Evolutionary conservation across 2,888 invertebrate genomes (phyloP).

Genomic region (Empis livida): DNA sequence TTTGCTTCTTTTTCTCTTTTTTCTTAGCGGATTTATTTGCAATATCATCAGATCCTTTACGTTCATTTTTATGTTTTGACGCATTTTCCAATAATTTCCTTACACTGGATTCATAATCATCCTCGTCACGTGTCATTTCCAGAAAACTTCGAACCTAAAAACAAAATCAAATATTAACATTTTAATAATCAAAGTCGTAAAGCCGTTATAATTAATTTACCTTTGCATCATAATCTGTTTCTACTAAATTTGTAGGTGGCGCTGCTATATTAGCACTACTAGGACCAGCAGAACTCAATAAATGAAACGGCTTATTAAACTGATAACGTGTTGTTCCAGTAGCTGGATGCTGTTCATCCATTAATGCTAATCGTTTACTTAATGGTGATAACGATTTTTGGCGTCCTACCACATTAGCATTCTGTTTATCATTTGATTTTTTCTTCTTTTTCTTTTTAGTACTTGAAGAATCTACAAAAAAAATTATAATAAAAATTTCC

Average conservation of each 20-base stretch:
- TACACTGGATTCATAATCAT: slow-evolving; percentile 80
- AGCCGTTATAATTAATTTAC: slow-evolving; percentile 26
- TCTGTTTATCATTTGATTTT: slow-evolving; percentile 3
- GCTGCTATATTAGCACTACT: slow-evolving; percentile 11
- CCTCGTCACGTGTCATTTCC: slow-evolving; percentile 68
- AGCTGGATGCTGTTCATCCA: slow-evolving; percentile 39
- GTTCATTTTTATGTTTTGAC: slow-evolving; percentile 51
- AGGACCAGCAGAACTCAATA: slow-evolving; percentile 4
- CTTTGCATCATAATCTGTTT: slow-evolving; percentile 51
- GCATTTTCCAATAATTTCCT: slow-evolving; percentile 76
- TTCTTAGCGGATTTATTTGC: slow-evolving; percentile 33
- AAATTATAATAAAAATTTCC: too few relatives aligned
- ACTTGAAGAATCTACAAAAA: neutral
- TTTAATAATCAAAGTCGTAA: neutral
- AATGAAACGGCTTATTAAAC: slow-evolving; percentile 53
- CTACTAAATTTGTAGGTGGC: neutral
- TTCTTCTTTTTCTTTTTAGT: slow-evolving; percentile 4
- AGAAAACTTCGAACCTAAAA: slow-evolving; percentile 55
- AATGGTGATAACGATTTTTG: slow-evolving; percentile 66
- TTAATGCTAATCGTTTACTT: slow-evolving; percentile 69
- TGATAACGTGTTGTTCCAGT: slow-evolving; percentile 34
- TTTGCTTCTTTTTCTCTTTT: slow-evolving; percentile 36
- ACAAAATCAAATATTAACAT: neutral
- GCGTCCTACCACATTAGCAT: slow-evolving; percentile 32
- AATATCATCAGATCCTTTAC: slow-evolving; percentile 38